Base-by-base conservation (phyloP, 1,140 invertebrate genomes). In the Monochamus saltuarius region DNA sequence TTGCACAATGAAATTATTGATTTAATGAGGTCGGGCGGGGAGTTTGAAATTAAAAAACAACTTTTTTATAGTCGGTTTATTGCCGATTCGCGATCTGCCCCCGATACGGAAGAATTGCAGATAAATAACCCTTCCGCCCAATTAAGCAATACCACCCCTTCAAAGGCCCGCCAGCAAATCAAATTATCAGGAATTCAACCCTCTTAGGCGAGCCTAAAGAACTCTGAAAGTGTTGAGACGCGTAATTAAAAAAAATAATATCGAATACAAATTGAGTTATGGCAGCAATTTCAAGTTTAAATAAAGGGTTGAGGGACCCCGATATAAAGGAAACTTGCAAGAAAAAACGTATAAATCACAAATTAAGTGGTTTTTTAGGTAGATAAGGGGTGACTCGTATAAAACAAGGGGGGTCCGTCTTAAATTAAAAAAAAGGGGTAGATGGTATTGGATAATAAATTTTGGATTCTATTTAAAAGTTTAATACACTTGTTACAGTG, bases 221-320 rank as follows among this genome's bases (percentile, higher is more conserved):
- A 59, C 55, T 57, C 9, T 46, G 45, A 47, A 39, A 54, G 64
- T 58, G 64, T 66, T 61, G 60, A 62, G 59, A 42, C 64, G 64
- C 59, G 60, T 66, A 62, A 66, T 66, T 66, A 62, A 66, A 66
- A 56, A 66, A 66, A 66, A 66, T 66, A 66, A 66, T 66, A 66
- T 66, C 64, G 64, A 61, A 55, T 66, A 66, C 64, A 66, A 66
- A 66, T 66, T 66, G 64, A 66, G 61, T 66, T 66, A 66, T 66
- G 56, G 64, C 53, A 56, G 64, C 56, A 66, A 62, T 66, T 66
- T 66, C 56, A 58, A 66, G 36, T 66, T 66, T 61, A 66, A 66
- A 62, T 61, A 66, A 57, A 66, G 59, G 64, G 64, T 62, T 62
- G 46, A 47, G 50, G 37, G 39, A 40, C 38, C 19, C 38, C 6